Conservation (phyloP, 2,797 vertebrate genomes). For the Miichthys miiuy region DNA sequence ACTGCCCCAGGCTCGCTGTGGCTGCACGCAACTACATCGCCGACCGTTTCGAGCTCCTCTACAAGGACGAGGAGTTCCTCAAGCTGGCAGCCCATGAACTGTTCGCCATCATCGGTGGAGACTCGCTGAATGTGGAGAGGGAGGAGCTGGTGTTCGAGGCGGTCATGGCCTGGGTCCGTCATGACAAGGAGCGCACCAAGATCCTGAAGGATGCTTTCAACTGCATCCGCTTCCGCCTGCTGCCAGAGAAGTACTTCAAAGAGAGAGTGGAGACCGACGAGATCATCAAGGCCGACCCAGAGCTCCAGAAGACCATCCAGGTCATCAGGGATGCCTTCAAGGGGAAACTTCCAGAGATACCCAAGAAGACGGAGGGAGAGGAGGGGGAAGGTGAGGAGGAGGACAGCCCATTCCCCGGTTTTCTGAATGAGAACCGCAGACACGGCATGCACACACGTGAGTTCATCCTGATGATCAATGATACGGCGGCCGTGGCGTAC, state of each 20-base stretch:
- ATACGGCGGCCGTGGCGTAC: slow-evolving; percentile 95
- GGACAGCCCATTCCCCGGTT: slow-evolving; percentile 91
- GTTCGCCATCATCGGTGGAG: slow-evolving; percentile 93
- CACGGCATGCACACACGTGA: slow-evolving; percentile 95
- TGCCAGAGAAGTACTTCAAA: slow-evolving; percentile 95
- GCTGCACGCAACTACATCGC: slow-evolving; percentile 94
- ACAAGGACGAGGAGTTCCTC: slow-evolving; percentile 94
- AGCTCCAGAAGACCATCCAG: slow-evolving; percentile 94
- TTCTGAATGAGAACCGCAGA: slow-evolving; percentile 93
- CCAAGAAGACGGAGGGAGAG: slow-evolving; percentile 83
- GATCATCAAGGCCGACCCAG: slow-evolving; percentile 91
- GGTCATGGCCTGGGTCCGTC: slow-evolving; percentile 93
- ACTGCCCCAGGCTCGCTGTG: slow-evolving; percentile 93
- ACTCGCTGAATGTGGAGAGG: slow-evolving; percentile 93
- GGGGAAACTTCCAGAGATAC: slow-evolving; percentile 93
- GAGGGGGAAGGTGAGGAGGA: slow-evolving; percentile 86
- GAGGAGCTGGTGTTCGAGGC: slow-evolving; percentile 96
- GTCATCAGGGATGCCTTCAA: slow-evolving; percentile 93
- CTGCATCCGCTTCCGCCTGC: slow-evolving; percentile 95
- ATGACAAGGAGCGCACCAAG: slow-evolving; percentile 92
- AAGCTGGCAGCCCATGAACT: slow-evolving; percentile 94
- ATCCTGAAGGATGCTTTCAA: slow-evolving; percentile 93
- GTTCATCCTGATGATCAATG: slow-evolving; percentile 95
- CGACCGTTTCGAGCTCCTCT: slow-evolving; percentile 92
- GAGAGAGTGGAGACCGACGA: slow-evolving; percentile 95